Base-by-base conservation (phyloP, 1,140 invertebrate genomes). In the Cardiocondyla obscurior region DNA sequence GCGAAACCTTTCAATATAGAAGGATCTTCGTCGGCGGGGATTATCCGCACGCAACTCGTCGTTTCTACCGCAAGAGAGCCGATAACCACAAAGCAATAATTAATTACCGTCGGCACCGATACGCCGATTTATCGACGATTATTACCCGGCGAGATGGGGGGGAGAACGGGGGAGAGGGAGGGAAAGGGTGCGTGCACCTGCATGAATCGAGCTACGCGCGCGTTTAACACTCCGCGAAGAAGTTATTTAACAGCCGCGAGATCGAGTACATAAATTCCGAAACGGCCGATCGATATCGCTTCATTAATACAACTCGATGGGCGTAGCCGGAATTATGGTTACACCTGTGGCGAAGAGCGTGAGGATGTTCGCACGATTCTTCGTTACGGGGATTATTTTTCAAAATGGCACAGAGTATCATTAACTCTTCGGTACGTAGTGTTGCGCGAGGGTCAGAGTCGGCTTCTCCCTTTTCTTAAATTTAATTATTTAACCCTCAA, bases 21-120 rank as follows among this genome's bases (percentile, higher is more conserved):
- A 67, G 69, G 65, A 77, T 73, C 72, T 28, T 67, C 36, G 46
- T 72, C 74, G 74, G 25, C 74, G 25, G 25, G 87, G 76, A 88
- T 88, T 88, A 88, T 77, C 73, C 74, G 81, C 84, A 88, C 87
- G 85, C 87, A 86, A 86, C 57, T 65, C 58, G 85, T 65, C 49
- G 65, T 76, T 82, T 88, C 74, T 77, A 77, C 44, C 64, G 42
- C 57, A n/a, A 67, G 44, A 67, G 73, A 51, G 33, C 25, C 81
- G 81, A 74, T 76, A 76, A 73, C 72, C 57, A 28, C 70, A 64
- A 76, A 67, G 62, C 86, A 46, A 84, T 83, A 81, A 88, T 86
- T 88, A 88, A 88, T 88, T 81, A 84, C 53, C 67, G 42, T 42
- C 60, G 62, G 53, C 73, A 58, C 28, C 67, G 62, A 49, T 58